Conservation (phyloP, 2,888 invertebrate species). For the Pseudococcus longispinus region DNA sequence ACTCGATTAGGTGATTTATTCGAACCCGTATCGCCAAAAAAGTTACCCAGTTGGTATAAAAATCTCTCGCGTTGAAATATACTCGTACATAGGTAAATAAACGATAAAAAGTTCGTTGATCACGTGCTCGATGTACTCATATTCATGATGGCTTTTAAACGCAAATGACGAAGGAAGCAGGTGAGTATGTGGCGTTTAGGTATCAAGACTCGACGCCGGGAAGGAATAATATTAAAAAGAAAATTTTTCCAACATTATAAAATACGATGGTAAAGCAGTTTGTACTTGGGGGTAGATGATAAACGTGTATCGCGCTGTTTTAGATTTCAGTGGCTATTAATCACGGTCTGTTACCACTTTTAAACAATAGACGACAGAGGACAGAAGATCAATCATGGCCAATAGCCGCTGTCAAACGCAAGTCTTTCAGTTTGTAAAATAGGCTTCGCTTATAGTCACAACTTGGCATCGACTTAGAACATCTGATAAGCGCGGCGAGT, state of each 20-base stretch:
- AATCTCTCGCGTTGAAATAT: too few relatives aligned
- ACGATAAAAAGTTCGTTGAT: background rate
- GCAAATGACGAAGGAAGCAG: background rate
- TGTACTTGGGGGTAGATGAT: slow-evolving; percentile 46
- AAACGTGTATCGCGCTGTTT: slow-evolving; percentile 53
- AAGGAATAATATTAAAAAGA: background rate
- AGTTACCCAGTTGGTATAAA: too few relatives aligned
- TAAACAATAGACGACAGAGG: slow-evolving; percentile 56
- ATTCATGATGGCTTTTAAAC: background rate
- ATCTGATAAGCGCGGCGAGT: slow-evolving; percentile 5
- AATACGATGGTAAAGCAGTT: slow-evolving; percentile 24
- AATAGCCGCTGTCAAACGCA: slow-evolving; percentile 55
- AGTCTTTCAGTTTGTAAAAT: slow-evolving; percentile 54
- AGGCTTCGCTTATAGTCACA: slow-evolving; percentile 32
- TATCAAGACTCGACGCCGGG: background rate
- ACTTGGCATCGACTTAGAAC: slow-evolving; percentile 26
- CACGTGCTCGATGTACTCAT: background rate
- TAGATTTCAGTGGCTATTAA: slow-evolving; percentile 49
- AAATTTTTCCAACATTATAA: background rate
- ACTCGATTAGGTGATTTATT: too few relatives aligned
- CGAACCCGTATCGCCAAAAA: too few relatives aligned
- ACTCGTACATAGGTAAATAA: background rate
- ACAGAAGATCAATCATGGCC: slow-evolving; percentile 53
- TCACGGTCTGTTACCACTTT: slow-evolving; percentile 49
- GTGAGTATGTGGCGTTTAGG: background rate